phyloP scores from a whole-genome alignment of 2,113 vertebrate genomes.

The Rhea americana region DNA sequence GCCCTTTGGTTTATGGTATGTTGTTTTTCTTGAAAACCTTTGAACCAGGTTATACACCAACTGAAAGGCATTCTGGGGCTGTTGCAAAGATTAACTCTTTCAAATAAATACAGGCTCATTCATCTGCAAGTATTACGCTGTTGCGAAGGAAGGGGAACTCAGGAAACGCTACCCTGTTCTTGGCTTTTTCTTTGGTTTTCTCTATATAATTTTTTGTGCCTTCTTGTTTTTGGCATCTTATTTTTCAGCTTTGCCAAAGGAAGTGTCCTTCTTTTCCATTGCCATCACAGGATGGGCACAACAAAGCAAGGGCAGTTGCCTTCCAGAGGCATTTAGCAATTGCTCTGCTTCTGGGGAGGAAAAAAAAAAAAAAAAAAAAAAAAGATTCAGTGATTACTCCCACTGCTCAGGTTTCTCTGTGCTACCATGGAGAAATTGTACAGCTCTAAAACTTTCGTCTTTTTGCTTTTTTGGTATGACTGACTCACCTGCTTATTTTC shows the following conservation, averaged over 20 bases:
- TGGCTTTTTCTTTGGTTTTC: neutral
- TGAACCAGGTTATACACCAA: slow-evolving; percentile 63
- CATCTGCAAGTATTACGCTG: fast-evolving
- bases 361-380: neutral
- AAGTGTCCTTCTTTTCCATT: neutral
- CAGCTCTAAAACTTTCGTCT: neutral
- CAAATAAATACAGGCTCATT: neutral
- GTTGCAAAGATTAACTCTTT: slow-evolving; percentile 68
- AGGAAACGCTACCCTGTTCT: neutral
- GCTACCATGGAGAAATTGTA: neutral
- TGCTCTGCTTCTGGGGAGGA: neutral
- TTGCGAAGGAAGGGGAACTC: neutral
- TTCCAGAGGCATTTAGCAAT: neutral
- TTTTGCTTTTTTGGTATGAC: neutral
- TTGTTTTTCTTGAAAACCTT: slow-evolving; percentile 77
- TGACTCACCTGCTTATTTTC: neutral
- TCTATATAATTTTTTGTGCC: neutral
- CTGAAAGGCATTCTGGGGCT: slow-evolving; percentile 52
- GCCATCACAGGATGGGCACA: neutral
- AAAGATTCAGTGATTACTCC: neutral
- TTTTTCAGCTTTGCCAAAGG: neutral
- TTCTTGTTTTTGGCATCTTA: neutral
- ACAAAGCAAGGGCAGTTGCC: neutral
- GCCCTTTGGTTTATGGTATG: slow-evolving; percentile 85
- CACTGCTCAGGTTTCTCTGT: neutral